A percentile compares a stretch with the other conserved stretches of the same genome.
These are phyloP conservation scores for Conomelus anceps DNA, from an alignment of 2,888 invertebrate species.

Conservation along the genomic window DNA sequence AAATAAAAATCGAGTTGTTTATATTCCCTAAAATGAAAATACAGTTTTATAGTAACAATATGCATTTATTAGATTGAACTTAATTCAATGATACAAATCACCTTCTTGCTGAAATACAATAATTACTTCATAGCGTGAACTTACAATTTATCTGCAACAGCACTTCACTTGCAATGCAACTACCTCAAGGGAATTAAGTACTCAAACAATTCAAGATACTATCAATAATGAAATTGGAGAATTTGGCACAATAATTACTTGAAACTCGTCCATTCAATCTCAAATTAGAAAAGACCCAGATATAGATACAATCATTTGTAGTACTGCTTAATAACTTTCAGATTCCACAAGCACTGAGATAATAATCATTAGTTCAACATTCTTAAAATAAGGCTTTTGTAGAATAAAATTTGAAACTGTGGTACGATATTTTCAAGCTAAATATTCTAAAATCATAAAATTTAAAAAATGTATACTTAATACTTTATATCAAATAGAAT, in stretches of 20 bases:
- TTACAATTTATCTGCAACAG: not conserved
- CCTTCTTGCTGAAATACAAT: not conserved
- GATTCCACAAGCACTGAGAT: too few species aligned
- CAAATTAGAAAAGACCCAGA: not conserved
- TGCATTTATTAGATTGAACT: not conserved
- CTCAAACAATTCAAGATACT: not conserved
- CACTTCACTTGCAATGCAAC: not conserved
- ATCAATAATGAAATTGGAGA: not conserved
- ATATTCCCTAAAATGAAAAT: not conserved
- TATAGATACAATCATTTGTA: not conserved
- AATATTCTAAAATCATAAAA: not conserved
- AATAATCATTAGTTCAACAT: too few species aligned
- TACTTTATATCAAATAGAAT: too few species aligned
- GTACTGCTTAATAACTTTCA: too few species aligned
- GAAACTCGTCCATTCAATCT: not conserved
- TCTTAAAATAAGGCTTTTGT: too few species aligned
- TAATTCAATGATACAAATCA: not conserved
- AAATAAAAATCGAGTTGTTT: too few species aligned
- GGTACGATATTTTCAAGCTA: not conserved
- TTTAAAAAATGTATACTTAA: too few species aligned
- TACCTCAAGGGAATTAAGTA: not conserved
- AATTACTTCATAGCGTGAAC: not conserved
- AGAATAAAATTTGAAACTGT: not conserved
- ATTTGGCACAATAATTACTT: not conserved
- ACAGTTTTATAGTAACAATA: not conserved